Percentiles rank a stretch among this genome's conserved stretches.
Conservation (phyloP, 2,888 invertebrate genomes). For the Chloroclystis v-ata region DNA sequence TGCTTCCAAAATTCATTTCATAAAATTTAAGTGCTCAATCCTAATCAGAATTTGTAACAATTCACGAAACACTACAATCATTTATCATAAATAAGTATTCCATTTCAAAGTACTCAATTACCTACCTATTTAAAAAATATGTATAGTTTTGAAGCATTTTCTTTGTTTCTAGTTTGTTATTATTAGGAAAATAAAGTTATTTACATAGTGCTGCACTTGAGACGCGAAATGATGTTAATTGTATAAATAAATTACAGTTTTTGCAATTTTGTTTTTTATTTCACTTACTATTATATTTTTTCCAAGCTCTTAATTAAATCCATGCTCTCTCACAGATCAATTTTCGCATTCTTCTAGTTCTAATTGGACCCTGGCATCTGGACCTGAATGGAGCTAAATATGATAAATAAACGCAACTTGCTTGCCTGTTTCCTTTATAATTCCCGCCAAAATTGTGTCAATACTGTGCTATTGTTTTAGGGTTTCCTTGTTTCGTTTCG, state of each 20-base stretch:
- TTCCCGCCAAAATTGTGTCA: too few relatives aligned
- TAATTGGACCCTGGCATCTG: too few relatives aligned
- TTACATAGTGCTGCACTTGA: slow-evolving; percentile 58
- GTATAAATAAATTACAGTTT: slow-evolving; percentile 71
- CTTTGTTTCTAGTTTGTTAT: slow-evolving; percentile 38
- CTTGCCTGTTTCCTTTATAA: too few relatives aligned
- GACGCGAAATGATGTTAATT: slow-evolving; percentile 60
- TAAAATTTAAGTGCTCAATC: slow-evolving; percentile 24
- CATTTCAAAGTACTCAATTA: neutral
- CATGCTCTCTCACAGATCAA: too few relatives aligned
- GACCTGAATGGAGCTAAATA: too few relatives aligned
- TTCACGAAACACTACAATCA: neutral
- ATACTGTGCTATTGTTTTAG: too few relatives aligned
- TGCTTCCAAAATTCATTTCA: neutral
- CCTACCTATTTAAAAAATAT: too few relatives aligned
- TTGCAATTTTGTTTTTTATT: slow-evolving; percentile 44
- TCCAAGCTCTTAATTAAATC: neutral
- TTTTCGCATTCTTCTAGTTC: too few relatives aligned
- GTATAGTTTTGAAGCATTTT: slow-evolving; percentile 1
- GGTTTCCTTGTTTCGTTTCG: too few relatives aligned
- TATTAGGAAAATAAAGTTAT: slow-evolving; percentile 38
- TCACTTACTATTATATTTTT: slow-evolving; percentile 20
- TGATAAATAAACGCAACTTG: too few relatives aligned
- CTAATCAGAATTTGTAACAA: neutral
- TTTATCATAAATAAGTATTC: neutral